These are phyloP conservation scores for Microchirus variegatus DNA, from an alignment of 2,797 vertebrate species.

Conservation along the genomic window DNA sequence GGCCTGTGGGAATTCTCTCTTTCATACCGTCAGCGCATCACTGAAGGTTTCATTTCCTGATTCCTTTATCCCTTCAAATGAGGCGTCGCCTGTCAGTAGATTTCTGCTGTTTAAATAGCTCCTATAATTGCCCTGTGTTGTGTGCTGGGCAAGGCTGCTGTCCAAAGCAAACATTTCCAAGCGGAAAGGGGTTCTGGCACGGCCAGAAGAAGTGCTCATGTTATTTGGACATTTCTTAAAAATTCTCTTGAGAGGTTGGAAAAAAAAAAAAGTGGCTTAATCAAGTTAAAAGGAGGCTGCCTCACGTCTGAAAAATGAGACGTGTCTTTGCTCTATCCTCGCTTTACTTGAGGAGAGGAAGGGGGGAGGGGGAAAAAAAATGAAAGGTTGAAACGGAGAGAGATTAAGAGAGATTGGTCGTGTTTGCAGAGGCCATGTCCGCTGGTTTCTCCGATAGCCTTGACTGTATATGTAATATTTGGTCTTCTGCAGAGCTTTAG, in stretches of 20 bases:
- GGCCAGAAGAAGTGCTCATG: conserved; percentile 73
- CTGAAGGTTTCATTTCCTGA: conserved; percentile 80
- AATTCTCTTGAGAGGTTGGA: conserved; percentile 69
- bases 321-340: conserved; percentile 57
- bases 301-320: conserved; percentile 73
- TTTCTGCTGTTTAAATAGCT: conserved; percentile 79
- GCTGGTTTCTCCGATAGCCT: conserved; percentile 78
- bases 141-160: conserved; percentile 75
- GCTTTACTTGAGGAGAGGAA: conserved; percentile 45
- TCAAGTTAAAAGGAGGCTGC: conserved; percentile 77
- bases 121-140: conserved; percentile 82
- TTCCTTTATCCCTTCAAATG: conserved; percentile 80
- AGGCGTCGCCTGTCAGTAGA: conserved; percentile 76
- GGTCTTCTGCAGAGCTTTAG: conserved; percentile 73
- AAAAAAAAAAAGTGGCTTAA: conserved; percentile 69
- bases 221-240: conserved; percentile 76
- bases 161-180: conserved; percentile 87
- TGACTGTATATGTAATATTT: conserved; percentile 82
- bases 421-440: conserved; percentile 78
- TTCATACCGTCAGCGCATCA: conserved; percentile 75
- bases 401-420: conserved; percentile 82
- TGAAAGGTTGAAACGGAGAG: conserved; percentile 68
- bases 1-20: conserved; percentile 63
- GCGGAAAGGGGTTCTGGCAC: conserved; percentile 83
- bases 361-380: conserved; percentile 36